Percentiles rank a stretch among this genome's conserved stretches.
Conservation (phyloP, 1,140 invertebrate species). For the Hirudo medicinalis region DNA sequence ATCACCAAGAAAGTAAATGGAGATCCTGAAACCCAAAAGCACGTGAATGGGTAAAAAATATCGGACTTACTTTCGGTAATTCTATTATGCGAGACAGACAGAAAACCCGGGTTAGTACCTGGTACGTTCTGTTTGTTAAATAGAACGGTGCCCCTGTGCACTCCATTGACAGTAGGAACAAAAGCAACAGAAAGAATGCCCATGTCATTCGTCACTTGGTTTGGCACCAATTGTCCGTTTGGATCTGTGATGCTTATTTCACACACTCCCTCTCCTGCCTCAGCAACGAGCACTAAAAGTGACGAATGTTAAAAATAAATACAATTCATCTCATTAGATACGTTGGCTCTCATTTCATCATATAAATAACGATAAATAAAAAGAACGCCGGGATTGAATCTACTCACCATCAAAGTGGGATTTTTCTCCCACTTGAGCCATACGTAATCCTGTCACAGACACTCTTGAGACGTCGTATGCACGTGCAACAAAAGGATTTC, state of each 20-base stretch:
- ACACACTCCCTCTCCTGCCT: conserved; percentile 12
- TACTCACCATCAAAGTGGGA: conserved; percentile 76
- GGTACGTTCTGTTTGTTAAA: conserved; percentile 88
- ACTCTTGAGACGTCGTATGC: conserved; percentile 72
- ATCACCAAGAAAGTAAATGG: conserved; percentile 35
- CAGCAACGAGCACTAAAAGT: conserved; percentile 14
- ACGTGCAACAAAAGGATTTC: conserved; percentile 84
- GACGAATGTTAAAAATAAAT: neutral
- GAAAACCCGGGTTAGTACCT: conserved; percentile 37
- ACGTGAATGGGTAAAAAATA: neutral
- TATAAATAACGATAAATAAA: neutral
- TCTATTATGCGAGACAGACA: neutral
- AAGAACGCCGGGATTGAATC: conserved; percentile 17
- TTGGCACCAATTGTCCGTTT: conserved; percentile 14
- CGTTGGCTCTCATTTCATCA: neutral
- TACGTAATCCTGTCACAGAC: conserved; percentile 39
- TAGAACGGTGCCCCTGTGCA: conserved; percentile 68
- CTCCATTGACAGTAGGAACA: conserved; percentile 30
- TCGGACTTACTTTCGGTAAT: neutral
- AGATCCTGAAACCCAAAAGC: conserved; percentile 27
- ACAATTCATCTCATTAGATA: neutral
- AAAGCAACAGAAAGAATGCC: conserved; percentile 30
- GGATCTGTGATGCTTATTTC: conserved; percentile 17
- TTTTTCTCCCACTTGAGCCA: conserved; percentile 38
- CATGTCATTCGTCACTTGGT: neutral